These are phyloP conservation scores for Micrastur ruficollis DNA, from an alignment of 2,797 vertebrate genomes.

Conservation along the genomic window DNA sequence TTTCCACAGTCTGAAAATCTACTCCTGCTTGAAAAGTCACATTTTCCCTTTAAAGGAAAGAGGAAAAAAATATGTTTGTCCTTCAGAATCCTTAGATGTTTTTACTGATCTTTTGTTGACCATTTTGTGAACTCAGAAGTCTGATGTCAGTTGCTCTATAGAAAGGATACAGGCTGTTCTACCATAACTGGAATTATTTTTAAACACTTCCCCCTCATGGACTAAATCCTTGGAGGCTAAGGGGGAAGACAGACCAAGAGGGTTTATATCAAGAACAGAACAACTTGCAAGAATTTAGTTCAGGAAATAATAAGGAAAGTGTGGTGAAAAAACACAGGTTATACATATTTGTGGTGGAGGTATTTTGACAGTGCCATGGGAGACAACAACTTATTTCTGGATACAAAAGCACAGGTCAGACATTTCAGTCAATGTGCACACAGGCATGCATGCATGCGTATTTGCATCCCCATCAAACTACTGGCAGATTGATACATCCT, in stretches of 20 bases:
- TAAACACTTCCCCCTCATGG: conserved; percentile 35
- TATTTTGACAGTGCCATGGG: not conserved
- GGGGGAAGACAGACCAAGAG: not conserved
- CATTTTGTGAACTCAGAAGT: conserved; percentile 55
- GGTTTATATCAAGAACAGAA: not conserved
- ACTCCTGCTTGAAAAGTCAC: not conserved
- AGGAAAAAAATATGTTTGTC: not conserved
- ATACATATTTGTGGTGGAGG: not conserved
- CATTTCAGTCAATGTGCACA: not conserved
- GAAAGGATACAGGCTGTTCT: conserved; percentile 56
- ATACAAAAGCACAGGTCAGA: not conserved
- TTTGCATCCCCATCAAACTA: not conserved
- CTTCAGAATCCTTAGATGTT: conserved; percentile 34
- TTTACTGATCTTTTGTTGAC: conserved; percentile 41
- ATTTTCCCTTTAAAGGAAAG: conserved; percentile 47
- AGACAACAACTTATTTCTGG: conserved; percentile 17
- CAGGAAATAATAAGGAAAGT: conserved; percentile 60
- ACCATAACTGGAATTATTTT: conserved; percentile 40
- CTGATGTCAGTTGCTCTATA: conserved; percentile 57
- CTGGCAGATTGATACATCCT: not conserved
- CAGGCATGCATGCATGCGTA: not conserved
- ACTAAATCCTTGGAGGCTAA: conserved; percentile 40
- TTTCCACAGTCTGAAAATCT: not conserved
- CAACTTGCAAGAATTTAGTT: not conserved
- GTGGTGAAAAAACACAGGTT: not conserved